Evolutionary conservation across 2,113 vertebrate genomes (phyloP), one percentile per base, ranked within the genome.

Genomic region (Amia ocellicauda): DNA sequence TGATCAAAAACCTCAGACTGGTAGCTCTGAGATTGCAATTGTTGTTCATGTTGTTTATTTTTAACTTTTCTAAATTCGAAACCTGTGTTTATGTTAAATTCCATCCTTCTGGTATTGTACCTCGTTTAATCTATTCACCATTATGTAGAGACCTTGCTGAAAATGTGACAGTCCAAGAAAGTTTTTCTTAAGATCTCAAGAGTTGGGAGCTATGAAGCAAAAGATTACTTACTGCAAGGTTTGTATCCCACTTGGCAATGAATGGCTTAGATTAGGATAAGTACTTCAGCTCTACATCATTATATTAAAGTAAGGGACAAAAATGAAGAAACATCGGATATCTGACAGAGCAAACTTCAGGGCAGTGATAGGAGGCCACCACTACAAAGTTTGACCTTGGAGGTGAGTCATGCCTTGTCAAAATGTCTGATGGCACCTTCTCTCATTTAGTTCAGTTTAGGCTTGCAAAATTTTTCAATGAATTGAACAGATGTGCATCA

Each of bases 331-430:
- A n/a, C 43, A 62, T 20, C 10, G 4, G 29, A 63, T 52, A 36
- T 60, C 17, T 14, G 24, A 24, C 24, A 14, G 7, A 23, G 41
- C 27, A 41, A 50, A 61, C 50, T 17, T 20, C 24, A 29, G 26
- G 55, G 58, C 68, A 63, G 49, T 66, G 57, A 62, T 62, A 26
- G 42, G 20, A 27, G 54, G 59, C 23, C 54, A 22, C 31, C 10
- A 7, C 19, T 0, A 17, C 23, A 60, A 31, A 10, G 56, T 29
- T 3, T 60, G 40, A 67, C 52, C 65, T 60, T 60, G 42, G 26
- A 19, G 14, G 27, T 66, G 58, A 73, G 51, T 53, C 59, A 73
- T 69, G 24, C 52, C 55, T 54, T 66, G 63, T 67, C 54, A 54
- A 41, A 45, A n/a, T 54, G 42, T 64, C 60, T 56, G 36, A 60